Evolutionary conservation across 2,797 vertebrate genomes (phyloP), one percentile per base, ranked within the genome.

Genomic region (Macroramphosus scolopax): DNA sequence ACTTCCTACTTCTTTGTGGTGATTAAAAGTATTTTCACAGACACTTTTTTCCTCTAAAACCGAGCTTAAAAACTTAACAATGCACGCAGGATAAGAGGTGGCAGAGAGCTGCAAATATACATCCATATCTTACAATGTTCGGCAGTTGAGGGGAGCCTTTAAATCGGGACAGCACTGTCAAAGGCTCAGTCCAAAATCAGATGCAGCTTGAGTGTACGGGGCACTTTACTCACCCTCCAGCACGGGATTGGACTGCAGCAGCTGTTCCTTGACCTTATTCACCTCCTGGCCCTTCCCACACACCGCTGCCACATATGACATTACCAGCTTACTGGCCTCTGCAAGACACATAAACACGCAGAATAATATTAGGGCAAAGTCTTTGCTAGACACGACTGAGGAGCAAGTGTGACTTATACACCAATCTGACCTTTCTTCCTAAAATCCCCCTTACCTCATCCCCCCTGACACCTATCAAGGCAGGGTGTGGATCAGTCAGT

Each of bases 281-380:
- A 99, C 97, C 87, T 99, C 97, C 39, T 94, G 93, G 72, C 96
- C 97, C 89, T 95, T 98, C 75, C 97, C 97, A 83, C 97, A 99
- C 73, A 99, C 97, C 8, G 97, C 97, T 22, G 97, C 97, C 68
- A 99, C 94, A 2, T 99, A 99, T 35, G 97, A 99, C 97, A 99
- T 99, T 65, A 99, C 96, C 85, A 99, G 91, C 84, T 99, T 98
- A 88, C 97, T 99, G 36, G 97, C 97, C 91, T 98, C 97, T 99
- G 90, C 16, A 82, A 72, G 36, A 62, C 30, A 67, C 62, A 81
- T 39, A 62, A n/a, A n/a, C 22, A 76, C 55, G 51, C 36, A 81
- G 37, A 52, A 55, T 73, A 26, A 75, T 53, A 72, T 42, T 51
- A 56, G 36, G 71, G 72, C 33, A 63, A 65, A 63, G 42, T 57